Percentiles rank a stretch among this genome's conserved stretches.
phyloP scores from a whole-genome alignment of 2,888 invertebrate species.

The Drosophila ezoana region DNA sequence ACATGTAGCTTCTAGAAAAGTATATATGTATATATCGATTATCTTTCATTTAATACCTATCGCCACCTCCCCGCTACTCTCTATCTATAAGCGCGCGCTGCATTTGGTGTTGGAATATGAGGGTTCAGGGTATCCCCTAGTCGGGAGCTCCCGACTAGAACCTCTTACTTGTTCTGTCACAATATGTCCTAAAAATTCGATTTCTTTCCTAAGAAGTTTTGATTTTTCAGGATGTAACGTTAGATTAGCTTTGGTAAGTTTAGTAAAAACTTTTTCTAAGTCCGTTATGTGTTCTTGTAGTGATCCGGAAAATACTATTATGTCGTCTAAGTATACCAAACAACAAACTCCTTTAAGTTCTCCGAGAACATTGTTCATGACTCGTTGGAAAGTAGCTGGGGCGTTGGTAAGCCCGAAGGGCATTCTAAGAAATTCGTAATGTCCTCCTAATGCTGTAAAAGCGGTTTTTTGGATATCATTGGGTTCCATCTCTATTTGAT shows the following conservation, averaged over 20 bases:
- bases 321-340: conserved; percentile 21
- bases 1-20: no score
- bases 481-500: not conserved
- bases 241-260: no score
- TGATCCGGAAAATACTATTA: conserved; percentile 13
- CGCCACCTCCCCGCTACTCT: no score
- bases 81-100: no score
- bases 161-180: no score
- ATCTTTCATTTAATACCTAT: no score
- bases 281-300: conserved; percentile 6
- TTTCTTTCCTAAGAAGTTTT: not conserved
- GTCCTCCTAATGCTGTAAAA: not conserved
- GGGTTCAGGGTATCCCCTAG: no score
- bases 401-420: not conserved
- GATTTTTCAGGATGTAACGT: no score
- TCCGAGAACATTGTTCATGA: conserved; percentile 3
- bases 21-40: no score
- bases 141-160: no score
- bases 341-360: conserved; percentile 9
- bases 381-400: conserved; percentile 13
- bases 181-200: not conserved
- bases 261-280: not conserved
- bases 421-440: no score
- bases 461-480: not conserved
- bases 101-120: no score